A percentile compares a stretch with the other conserved stretches of the same genome.
Conservation (phyloP, 2,888 invertebrate genomes). For the Hirudinaria manillensis region DNA sequence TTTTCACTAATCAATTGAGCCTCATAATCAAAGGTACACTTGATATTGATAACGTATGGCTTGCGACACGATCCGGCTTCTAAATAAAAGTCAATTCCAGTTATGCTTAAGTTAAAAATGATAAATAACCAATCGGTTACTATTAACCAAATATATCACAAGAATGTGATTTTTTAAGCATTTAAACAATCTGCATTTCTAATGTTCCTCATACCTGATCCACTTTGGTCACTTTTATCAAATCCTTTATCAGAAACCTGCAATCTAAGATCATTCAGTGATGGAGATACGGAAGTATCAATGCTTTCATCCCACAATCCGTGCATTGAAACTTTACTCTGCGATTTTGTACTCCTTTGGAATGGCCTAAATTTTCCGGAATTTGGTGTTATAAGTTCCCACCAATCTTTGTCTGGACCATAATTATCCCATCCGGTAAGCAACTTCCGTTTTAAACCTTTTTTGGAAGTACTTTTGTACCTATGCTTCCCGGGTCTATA, state of each 20-base stretch:
- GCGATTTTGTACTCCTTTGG: neutral
- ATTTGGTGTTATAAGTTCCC: neutral
- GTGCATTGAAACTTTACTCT: neutral
- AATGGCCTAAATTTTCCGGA: neutral
- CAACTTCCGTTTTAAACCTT: neutral
- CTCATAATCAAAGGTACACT: conserved; percentile 4
- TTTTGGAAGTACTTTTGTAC: neutral
- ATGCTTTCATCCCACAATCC: neutral
- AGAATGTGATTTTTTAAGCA: too few relatives aligned
- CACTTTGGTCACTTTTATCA: too few relatives aligned
- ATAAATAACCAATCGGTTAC: too few relatives aligned
- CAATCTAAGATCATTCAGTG: too few relatives aligned
- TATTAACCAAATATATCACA: too few relatives aligned
- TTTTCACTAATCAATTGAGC: neutral
- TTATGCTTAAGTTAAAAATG: too few relatives aligned
- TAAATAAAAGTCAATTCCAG: too few relatives aligned
- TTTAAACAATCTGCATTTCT: too few relatives aligned
- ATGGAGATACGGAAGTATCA: too few relatives aligned
- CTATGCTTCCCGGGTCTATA: too few relatives aligned
- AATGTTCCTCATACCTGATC: too few relatives aligned
- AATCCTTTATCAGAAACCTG: too few relatives aligned
- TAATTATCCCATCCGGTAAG: conserved; percentile 9
- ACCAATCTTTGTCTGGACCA: neutral
- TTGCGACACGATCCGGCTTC: neutral
- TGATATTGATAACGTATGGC: conserved; percentile 1